Conservation (phyloP, 2,888 invertebrate genomes). For the Anthoptus insignis region DNA sequence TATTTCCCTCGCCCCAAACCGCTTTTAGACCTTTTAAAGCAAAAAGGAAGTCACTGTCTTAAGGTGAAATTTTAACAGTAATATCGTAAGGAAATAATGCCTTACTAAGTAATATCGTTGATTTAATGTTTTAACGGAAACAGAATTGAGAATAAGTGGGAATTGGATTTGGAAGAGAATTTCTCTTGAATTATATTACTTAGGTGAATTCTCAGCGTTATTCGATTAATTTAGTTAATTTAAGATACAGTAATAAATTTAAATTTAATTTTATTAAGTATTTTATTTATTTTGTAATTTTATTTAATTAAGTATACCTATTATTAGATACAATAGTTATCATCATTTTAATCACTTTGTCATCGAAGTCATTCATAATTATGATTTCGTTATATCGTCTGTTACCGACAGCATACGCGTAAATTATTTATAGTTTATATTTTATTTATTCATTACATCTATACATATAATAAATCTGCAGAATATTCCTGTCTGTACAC, state of each 20-base stretch:
- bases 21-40: constrained; percentile 71
- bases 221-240: neutral
- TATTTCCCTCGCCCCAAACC: constrained; percentile 67
- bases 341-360: too few species aligned
- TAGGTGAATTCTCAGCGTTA: neutral
- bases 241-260: too few species aligned
- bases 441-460: too few species aligned
- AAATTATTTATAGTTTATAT: too few species aligned
- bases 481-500: too few species aligned
- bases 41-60: constrained; percentile 65
- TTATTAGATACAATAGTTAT: too few species aligned
- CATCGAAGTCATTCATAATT: too few species aligned
- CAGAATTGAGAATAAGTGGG: constrained; percentile 51
- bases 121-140: constrained; percentile 70
- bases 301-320: too few species aligned
- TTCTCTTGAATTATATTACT: constrained; percentile 17
- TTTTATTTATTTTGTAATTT: too few species aligned
- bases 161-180: constrained; percentile 40
- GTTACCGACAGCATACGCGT: too few species aligned
- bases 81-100: constrained; percentile 77
- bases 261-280: constrained; percentile 2
- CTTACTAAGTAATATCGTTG: constrained; percentile 72
- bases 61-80: constrained; percentile 84
- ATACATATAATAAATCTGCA: too few species aligned
- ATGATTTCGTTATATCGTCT: too few species aligned